Base-by-base conservation (phyloP, 1,140 invertebrate species). In the Charaxes varanes region DNA sequence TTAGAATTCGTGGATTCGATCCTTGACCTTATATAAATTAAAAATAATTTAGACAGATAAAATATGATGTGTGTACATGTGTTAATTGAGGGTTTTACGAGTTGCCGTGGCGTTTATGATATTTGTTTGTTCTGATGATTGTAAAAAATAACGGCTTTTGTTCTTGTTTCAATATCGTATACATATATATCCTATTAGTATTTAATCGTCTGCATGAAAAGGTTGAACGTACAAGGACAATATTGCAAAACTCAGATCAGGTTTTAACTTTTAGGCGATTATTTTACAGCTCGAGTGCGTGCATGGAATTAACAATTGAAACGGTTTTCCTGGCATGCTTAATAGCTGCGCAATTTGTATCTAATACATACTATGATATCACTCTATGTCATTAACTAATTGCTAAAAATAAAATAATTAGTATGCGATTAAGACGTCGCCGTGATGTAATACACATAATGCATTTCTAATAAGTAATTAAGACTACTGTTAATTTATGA, bases 191-290 rank as follows among this genome's bases (percentile, higher is more conserved):
- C 16, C 10, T 14, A 8, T 21, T n/a, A 6, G 10, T 35, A 12
- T 34, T 31, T 45, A 41, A 22, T 31, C 28, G 32, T 41, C 27
- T 41, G 21, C 26, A 41, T 24, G 11, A 49, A 59, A 62, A 62
- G 52, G 53, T 63, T 50, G 41, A 41, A 57, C 28, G 37, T 45
- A 48, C 57, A 67, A 63, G 60, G 60, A 61, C 54, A 56, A 13
- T 4, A 17, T 31, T 51, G 37, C 49, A 46, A 59, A 62, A 62
- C 51, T 36, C 35, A 26, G 45, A 44, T 43, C 42, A 46, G 21
- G 49, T 42, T 49, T 50, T 56, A 53, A 53, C 34, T 36, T 40
- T 46, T 23, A 37, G 37, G 10, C 26, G 40, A 34, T 33, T 45
- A 41, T 49, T 41, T 16, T 28, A 47, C 35, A 52, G 27, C 12